Percentiles rank a stretch among this genome's conserved stretches.
Conservation (phyloP, 2,113 vertebrate genomes). For the Lutjanus erythropterus region DNA sequence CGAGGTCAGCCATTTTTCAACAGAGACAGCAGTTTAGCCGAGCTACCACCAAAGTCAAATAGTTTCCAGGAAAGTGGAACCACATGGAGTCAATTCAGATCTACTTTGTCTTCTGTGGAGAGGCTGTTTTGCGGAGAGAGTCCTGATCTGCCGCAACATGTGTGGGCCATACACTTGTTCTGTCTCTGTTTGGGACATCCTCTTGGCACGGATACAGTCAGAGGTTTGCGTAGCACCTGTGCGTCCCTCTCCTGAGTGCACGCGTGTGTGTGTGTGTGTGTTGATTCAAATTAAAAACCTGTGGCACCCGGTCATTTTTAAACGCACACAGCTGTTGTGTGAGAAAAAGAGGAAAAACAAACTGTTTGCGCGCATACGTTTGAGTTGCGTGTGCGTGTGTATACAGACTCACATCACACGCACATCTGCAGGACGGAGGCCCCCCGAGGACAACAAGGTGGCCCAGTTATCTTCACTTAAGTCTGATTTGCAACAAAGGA, state of each 20-base stretch:
- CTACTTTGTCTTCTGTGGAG: slow-evolving; percentile 28
- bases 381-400: not conserved
- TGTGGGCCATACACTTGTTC: slow-evolving; percentile 62
- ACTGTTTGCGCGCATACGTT: not conserved
- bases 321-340: slow-evolving; percentile 66
- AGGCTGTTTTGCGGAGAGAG: slow-evolving; percentile 12
- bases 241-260: slow-evolving; percentile 23
- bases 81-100: slow-evolving; percentile 58
- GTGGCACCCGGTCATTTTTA: slow-evolving; percentile 57
- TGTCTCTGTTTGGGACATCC: slow-evolving; percentile 41
- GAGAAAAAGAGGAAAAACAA: slow-evolving; percentile 33
- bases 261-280: slow-evolving; percentile 18
- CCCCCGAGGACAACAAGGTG: slow-evolving; percentile 9
- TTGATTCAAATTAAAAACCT: slow-evolving; percentile 39
- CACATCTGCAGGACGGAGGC: slow-evolving; percentile 41
- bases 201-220: slow-evolving; percentile 73
- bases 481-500: slow-evolving; percentile 33
- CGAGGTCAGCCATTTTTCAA: slow-evolving; percentile 21
- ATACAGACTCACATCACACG: slow-evolving; percentile 8
- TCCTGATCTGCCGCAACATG: slow-evolving; percentile 61
- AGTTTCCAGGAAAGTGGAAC: slow-evolving; percentile 57
- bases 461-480: slow-evolving; percentile 42
- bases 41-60: slow-evolving; percentile 50
- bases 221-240: slow-evolving; percentile 59
- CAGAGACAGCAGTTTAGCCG: slow-evolving; percentile 28